These are phyloP conservation scores for Isurus oxyrinchus DNA, from an alignment of 2,113 vertebrate genomes.

Conservation along the genomic window DNA sequence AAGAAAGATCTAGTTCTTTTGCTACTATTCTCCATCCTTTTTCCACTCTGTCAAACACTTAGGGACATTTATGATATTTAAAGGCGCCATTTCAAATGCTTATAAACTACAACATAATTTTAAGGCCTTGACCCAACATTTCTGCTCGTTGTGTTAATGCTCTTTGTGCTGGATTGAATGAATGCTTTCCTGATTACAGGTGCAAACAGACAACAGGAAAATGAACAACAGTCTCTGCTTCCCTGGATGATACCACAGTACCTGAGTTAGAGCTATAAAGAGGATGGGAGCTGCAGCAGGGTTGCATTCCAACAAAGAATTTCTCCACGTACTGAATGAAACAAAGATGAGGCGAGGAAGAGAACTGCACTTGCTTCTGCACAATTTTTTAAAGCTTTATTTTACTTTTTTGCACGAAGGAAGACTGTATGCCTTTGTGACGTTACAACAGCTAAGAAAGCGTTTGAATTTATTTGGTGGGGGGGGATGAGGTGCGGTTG, in stretches of 20 bases:
- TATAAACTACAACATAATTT: not conserved
- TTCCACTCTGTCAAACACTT: not conserved
- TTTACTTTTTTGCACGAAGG: not conserved
- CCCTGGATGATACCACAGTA: not conserved
- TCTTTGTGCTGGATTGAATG: not conserved
- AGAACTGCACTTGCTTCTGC: not conserved
- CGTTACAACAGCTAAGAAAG: not conserved
- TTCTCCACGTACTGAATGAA: not conserved
- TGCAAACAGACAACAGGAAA: not conserved
- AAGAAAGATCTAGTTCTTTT: not conserved
- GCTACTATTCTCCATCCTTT: not conserved
- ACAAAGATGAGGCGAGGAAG: not conserved
- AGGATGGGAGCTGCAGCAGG: no score
- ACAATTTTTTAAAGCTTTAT: not conserved
- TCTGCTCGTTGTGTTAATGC: not conserved
- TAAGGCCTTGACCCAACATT: not conserved
- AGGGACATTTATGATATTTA: not conserved
- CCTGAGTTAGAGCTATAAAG: not conserved
- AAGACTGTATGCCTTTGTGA: not conserved
- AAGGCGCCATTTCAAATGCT: not conserved
- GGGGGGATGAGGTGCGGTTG: not conserved
- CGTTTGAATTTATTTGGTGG: not conserved
- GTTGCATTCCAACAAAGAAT: not conserved
- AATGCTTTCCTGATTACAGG: not conserved
- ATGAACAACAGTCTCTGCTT: no score